Conservation (phyloP, 2,797 vertebrate species). For the Triplophysa yarkandensis region DNA sequence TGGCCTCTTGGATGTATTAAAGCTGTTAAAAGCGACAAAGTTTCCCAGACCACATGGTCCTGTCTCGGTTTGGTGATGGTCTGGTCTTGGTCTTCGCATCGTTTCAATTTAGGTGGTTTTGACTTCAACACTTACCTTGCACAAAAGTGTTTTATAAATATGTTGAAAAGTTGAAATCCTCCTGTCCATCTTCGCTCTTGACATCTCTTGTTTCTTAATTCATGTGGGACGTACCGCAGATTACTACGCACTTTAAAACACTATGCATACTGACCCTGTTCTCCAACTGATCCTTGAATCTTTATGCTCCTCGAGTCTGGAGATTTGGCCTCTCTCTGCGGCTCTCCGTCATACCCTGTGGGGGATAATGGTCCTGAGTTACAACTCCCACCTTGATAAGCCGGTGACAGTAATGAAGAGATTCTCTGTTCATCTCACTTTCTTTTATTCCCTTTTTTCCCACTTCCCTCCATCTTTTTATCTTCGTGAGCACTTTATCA, state of each 20-base stretch:
- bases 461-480: slow-evolving; percentile 43
- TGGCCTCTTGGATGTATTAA: too few relatives aligned
- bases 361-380: slow-evolving; percentile 39
- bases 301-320: slow-evolving; percentile 18
- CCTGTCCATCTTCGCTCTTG: background rate
- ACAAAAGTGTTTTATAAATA: background rate
- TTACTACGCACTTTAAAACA: slow-evolving; percentile 4
- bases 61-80: too few relatives aligned
- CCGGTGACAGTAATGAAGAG: slow-evolving; percentile 53
- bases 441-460: slow-evolving; percentile 53
- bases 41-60: too few relatives aligned
- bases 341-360: background rate
- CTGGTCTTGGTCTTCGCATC: too few relatives aligned
- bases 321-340: slow-evolving; percentile 1
- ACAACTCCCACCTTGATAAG: slow-evolving; percentile 46
- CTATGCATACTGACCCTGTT: slow-evolving; percentile 7
- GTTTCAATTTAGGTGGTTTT: too few relatives aligned
- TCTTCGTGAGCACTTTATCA: slow-evolving; percentile 57
- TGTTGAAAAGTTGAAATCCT: background rate
- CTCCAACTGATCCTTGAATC: slow-evolving; percentile 14
- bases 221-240: background rate
- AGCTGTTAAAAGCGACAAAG: too few relatives aligned
- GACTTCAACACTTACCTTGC: too few relatives aligned
- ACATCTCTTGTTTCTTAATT: slow-evolving; percentile 1
- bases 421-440: slow-evolving; percentile 37